Percentiles rank a stretch among this genome's conserved stretches.
These are phyloP conservation scores for Malthinus seriepunctatus DNA, from an alignment of 2,888 invertebrate genomes.

Conservation along the genomic window DNA sequence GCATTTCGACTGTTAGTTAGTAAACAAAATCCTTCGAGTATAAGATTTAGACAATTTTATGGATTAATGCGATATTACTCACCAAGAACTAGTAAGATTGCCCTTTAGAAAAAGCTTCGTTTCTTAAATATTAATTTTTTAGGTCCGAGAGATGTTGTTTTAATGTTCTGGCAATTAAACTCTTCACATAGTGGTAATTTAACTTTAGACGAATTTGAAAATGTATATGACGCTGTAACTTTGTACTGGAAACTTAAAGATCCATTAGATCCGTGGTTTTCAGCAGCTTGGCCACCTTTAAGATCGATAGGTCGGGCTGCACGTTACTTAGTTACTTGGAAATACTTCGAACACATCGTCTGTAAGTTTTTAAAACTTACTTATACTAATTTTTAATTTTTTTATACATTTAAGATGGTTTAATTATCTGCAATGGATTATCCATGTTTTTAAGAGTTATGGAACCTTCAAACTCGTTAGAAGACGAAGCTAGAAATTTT, in stretches of 20 bases:
- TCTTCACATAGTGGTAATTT: constrained; percentile 67
- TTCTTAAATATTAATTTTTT: neutral
- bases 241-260: constrained; percentile 76
- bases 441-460: constrained; percentile 74
- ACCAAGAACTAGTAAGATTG: constrained; percentile 67
- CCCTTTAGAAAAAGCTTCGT: neutral
- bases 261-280: constrained; percentile 74
- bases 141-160: constrained; percentile 73
- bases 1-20: constrained; percentile 82
- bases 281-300: constrained; percentile 62
- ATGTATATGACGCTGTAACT: constrained; percentile 71
- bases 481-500: constrained; percentile 66
- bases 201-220: constrained; percentile 72
- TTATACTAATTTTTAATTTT: neutral
- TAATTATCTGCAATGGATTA: constrained; percentile 74
- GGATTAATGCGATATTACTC: constrained; percentile 80
- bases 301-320: constrained; percentile 66
- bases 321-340: constrained; percentile 67
- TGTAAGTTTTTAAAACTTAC: constrained; percentile 64
- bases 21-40: constrained; percentile 69
- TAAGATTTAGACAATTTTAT: constrained; percentile 75
- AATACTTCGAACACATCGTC: constrained; percentile 73
- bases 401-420: constrained; percentile 60
- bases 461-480: constrained; percentile 62
- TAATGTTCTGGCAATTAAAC: constrained; percentile 82